Base-by-base conservation (phyloP, 2,888 invertebrate genomes). In the Rhagonycha lutea region DNA sequence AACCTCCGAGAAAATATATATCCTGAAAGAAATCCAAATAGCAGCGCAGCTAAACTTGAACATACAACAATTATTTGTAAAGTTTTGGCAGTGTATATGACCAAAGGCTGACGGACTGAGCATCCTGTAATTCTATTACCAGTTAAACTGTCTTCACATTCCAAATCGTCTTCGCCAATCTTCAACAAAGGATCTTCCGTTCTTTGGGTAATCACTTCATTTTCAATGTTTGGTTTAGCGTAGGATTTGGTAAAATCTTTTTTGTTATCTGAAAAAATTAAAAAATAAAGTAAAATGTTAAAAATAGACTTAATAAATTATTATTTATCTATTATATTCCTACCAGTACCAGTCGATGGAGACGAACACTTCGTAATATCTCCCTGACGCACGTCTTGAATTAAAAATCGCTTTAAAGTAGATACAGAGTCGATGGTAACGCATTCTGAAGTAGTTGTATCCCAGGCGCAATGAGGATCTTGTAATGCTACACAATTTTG, bases 381-480 rank as follows among this genome's bases (percentile, higher is more conserved):
- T 84, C 94, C 94, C 83, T 90, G 90, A 82, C 91, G 89, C 82
- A 95, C 91, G 86, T 94, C 94, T 88, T 95, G 95, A 83, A 94
- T 90, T 85, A 93, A 81, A 69, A 84, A 85, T 47, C 85, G 83
- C 80, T 83, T 85, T 4, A 85, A 84, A 2, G 78, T 81, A 5
- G 86, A 85, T 9, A 83, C 88, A 9, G 88, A 88, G 79, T 89
- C 89, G 62, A 91, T 88, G 68, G 90, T 89, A 23, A 91, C 89
- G 83, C 92, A 92, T n/a, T 86, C 85, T 73, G 88, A 86, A 80
- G 88, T 88, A 68, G 89, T 88, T 7, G 93, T 92, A 86, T 97
- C 95, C 98, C 98, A 99, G 18, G 97, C 97, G 88, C 99, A 99
- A 87, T 98, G 97, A 0, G 99, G 99, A 89, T 99, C 99, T 89